Evolutionary conservation across 2,888 invertebrate genomes (phyloP).

Genomic region (Eristalis tenax): DNA sequence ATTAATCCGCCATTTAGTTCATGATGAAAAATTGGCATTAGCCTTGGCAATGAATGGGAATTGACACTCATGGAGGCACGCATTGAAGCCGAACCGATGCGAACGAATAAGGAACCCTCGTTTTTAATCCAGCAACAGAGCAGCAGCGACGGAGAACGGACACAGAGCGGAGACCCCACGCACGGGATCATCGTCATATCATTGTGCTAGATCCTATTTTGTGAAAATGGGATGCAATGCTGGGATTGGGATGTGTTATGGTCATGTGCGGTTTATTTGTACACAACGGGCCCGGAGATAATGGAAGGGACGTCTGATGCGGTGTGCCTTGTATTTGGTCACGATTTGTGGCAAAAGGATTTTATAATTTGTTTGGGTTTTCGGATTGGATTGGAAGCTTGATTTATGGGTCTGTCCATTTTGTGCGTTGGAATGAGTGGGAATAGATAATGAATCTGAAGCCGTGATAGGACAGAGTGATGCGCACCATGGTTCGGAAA

Average conservation of each 20-base stretch:
- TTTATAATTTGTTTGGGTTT: conserved; percentile 46
- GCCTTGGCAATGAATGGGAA: conserved; percentile 67
- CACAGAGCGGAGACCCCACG: conserved; percentile 55
- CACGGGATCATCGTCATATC: conserved; percentile 50
- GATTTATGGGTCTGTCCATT: conserved; percentile 32
- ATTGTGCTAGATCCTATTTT: conserved; percentile 67
- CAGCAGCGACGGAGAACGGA: background rate
- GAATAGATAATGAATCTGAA: background rate
- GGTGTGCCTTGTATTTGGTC: conserved; percentile 56
- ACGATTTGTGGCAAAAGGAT: conserved; percentile 55
- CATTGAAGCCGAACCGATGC: conserved; percentile 17
- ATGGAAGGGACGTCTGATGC: conserved; percentile 47
- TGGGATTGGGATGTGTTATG: conserved; percentile 42
- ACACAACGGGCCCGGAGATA: conserved; percentile 12
- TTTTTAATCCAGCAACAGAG: conserved; percentile 32
- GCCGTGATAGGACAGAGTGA: background rate
- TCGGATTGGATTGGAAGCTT: conserved; percentile 31
- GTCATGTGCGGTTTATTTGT: conserved; percentile 62
- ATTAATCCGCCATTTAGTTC: conserved; percentile 70
- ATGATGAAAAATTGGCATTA: conserved; percentile 71
- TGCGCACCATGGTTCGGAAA: background rate
- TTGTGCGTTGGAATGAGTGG: background rate
- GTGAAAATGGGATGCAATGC: conserved; percentile 55
- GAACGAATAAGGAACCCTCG: background rate
- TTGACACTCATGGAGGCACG: conserved; percentile 62